A percentile compares a stretch with the other conserved stretches of the same genome.
Evolutionary conservation across 2,797 vertebrate genomes (phyloP).

Genomic region (Carduelis carduelis): DNA sequence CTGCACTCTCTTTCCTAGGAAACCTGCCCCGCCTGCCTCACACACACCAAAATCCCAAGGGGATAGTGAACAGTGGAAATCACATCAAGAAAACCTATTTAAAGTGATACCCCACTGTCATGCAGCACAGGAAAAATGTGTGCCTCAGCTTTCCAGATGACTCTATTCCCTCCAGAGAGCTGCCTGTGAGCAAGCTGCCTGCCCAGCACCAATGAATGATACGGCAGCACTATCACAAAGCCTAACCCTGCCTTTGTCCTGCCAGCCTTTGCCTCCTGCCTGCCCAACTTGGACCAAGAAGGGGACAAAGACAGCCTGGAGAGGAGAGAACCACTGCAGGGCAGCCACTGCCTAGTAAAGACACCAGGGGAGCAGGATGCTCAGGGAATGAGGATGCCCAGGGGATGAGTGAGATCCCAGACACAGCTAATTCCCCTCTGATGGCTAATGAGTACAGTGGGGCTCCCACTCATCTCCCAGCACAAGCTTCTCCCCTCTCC

Average conservation of each 20-base stretch:
- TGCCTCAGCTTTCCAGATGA: neutral
- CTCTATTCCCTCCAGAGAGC: neutral
- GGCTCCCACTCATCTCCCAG: neutral
- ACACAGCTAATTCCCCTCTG: fast-evolving
- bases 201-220: fast-evolving
- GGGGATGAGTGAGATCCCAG: fast-evolving
- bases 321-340: neutral
- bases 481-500: neutral
- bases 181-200: neutral
- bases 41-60: neutral
- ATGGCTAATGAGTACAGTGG: fast-evolving
- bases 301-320: neutral
- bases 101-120: neutral
- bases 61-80: neutral
- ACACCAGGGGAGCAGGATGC: neutral
- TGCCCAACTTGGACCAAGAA: neutral
- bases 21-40: neutral
- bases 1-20: neutral
- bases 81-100: neutral
- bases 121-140: fast-evolving
- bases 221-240: neutral
- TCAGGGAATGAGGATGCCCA: neutral
- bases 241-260: neutral
- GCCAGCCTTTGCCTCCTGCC: neutral
- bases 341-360: neutral